A percentile compares a stretch with the other conserved stretches of the same genome.
Conservation (phyloP, 2,797 vertebrate genomes). For the Rhyacichthys aspro region DNA sequence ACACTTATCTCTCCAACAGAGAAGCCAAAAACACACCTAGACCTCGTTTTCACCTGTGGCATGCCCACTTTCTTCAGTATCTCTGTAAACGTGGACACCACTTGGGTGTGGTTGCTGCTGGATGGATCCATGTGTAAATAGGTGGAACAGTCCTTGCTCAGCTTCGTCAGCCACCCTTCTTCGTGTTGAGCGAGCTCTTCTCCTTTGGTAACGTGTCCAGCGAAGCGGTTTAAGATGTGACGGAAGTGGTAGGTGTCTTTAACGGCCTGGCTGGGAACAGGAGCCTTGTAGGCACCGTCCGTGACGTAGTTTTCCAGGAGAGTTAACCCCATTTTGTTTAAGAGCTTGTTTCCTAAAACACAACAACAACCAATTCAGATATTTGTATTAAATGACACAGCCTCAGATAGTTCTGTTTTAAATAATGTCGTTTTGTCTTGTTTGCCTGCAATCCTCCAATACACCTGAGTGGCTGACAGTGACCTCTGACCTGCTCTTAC, state of each 20-base stretch:
- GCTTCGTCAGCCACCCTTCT: conserved; percentile 42
- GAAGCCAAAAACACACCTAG: too few relatives aligned
- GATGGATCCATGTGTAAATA: conserved; percentile 69
- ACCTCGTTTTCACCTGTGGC: conserved; percentile 38
- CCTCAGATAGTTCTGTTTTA: too few relatives aligned
- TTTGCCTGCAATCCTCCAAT: neutral
- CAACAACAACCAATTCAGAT: neutral
- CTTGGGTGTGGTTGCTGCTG: conserved; percentile 53
- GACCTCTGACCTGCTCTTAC: too few relatives aligned
- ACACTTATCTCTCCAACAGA: too few relatives aligned
- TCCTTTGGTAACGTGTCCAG: conserved; percentile 34
- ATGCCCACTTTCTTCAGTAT: conserved; percentile 54
- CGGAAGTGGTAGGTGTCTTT: conserved; percentile 71
- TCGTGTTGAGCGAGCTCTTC: conserved; percentile 41
- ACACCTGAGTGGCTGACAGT: neutral
- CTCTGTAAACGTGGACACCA: conserved; percentile 64
- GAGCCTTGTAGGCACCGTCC: conserved; percentile 51
- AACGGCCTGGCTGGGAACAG: conserved; percentile 22
- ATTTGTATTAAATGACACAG: too few relatives aligned
- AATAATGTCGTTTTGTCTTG: neutral
- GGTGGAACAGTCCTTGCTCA: conserved; percentile 54
- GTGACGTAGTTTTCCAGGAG: conserved; percentile 54
- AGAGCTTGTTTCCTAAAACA: conserved; percentile 78
- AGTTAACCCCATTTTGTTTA: conserved; percentile 83
- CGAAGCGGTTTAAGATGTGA: conserved; percentile 61